phyloP scores from a whole-genome alignment of 2,888 invertebrate species.

The Pachliopta kotzebuea region DNA sequence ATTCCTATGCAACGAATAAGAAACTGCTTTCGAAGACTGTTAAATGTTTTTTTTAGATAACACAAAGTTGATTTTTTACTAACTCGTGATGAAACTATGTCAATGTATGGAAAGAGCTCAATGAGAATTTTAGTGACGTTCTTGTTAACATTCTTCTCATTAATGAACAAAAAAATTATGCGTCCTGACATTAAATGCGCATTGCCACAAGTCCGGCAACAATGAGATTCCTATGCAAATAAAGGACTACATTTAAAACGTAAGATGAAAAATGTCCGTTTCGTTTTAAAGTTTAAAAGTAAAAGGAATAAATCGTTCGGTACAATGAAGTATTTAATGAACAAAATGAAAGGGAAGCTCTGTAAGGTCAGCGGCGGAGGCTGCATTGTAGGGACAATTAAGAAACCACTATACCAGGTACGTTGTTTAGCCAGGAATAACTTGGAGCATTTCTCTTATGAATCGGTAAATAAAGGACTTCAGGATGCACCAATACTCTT shows the following conservation, averaged over 20 bases:
- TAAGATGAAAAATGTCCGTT: constrained; percentile 32
- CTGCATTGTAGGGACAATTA: constrained; percentile 46
- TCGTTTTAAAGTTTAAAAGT: constrained; percentile 19
- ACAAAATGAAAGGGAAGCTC: constrained; percentile 43
- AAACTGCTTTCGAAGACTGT: too few relatives aligned
- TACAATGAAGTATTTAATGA: constrained; percentile 60
- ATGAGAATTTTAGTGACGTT: too few relatives aligned
- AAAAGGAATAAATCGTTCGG: constrained; percentile 46
- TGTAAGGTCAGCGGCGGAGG: constrained; percentile 47
- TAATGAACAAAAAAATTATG: neutral
- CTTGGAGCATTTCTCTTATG: constrained; percentile 18
- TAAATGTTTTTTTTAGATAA: too few relatives aligned
- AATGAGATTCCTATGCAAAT: constrained; percentile 25
- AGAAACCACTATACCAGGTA: constrained; percentile 35
- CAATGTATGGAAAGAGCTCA: too few relatives aligned
- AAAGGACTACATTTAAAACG: constrained; percentile 30
- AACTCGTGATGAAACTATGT: too few relatives aligned
- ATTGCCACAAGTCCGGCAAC: constrained; percentile 12
- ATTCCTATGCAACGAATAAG: too few relatives aligned
- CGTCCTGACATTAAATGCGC: constrained; percentile 18
- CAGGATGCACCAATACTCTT: constrained; percentile 6
- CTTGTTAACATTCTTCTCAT: too few relatives aligned
- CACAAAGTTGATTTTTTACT: too few relatives aligned
- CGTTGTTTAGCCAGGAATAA: constrained; percentile 25
- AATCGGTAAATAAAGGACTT: constrained; percentile 25